Percentiles rank a stretch among this genome's conserved stretches.
phyloP scores from a whole-genome alignment of 2,888 invertebrate species.

The Cryptocephalus primarius region DNA sequence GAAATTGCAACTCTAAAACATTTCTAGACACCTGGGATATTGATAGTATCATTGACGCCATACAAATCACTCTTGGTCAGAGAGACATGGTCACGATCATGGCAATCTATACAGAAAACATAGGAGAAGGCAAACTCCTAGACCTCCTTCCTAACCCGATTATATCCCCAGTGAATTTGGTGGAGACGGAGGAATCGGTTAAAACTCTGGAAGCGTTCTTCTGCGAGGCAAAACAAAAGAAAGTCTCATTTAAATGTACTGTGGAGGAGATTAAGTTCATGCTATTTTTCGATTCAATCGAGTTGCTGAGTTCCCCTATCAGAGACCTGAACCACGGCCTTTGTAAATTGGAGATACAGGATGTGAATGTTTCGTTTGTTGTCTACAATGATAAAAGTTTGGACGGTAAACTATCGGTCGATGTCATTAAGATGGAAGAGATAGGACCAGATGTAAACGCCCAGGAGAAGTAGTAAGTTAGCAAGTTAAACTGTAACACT shows the following conservation, averaged over 20 bases:
- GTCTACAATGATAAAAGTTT: constrained; percentile 57
- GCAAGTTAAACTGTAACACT: neutral
- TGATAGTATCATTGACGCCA: constrained; percentile 53
- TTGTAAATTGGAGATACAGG: constrained; percentile 58
- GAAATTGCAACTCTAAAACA: constrained; percentile 43
- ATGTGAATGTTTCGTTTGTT: constrained; percentile 51
- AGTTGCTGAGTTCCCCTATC: constrained; percentile 63
- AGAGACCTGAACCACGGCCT: constrained; percentile 60
- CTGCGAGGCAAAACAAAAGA: constrained; percentile 53
- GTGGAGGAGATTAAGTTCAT: constrained; percentile 61
- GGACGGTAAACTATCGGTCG: constrained; percentile 58
- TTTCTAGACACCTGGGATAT: constrained; percentile 43
- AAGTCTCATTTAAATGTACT: constrained; percentile 47
- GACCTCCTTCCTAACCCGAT: constrained; percentile 33
- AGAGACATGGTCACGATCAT: constrained; percentile 62
- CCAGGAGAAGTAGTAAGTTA: constrained; percentile 47
- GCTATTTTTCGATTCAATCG: constrained; percentile 63
- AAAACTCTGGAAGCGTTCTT: constrained; percentile 65
- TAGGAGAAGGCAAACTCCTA: constrained; percentile 49
- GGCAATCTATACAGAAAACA: constrained; percentile 61
- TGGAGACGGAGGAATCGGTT: constrained; percentile 35
- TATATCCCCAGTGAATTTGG: constrained; percentile 16
- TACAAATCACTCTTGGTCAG: constrained; percentile 61
- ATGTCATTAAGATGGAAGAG: constrained; percentile 59
- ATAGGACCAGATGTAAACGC: constrained; percentile 55